Evolutionary conservation across 2,797 vertebrate species (phyloP), one percentile per base, ranked within the genome.

Genomic region (Rhodeus uyekii): DNA sequence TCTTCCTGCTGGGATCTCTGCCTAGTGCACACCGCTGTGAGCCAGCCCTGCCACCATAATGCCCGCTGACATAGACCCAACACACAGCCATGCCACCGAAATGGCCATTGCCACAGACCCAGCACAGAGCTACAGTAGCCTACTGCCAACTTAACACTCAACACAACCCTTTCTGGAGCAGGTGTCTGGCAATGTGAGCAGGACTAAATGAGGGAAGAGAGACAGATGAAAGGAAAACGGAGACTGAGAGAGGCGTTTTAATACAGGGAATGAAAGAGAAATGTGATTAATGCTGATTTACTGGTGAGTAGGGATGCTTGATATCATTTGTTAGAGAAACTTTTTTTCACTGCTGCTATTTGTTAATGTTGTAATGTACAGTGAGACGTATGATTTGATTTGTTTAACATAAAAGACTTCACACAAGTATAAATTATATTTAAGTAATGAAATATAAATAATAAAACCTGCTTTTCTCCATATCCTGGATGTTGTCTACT

Each of bases 101-200:
- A 78, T 82, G 65, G 44, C 38, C 58, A 44, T 38, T 55, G 71
- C 71, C 32, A 27, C 46, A 80, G 58, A 61, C 69, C 64, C 83
- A 55, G 50, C 78, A 67, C 32, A 39, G 77, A 81, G 69, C 48
- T 73, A 82, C 58, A 69, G 68, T 46, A 58, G 5, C 83, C 83
- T 84, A 71, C 68, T 50, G 14, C 86, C 84, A 87, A 65, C 61
- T 29, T 69, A 75, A 80, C 76, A 83, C 84, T 76, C 86, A 82
- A 50, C 77, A 72, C 53, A 69, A 85, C 78, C 75, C 38, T 69
- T 85, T 83, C 87, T 90, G 90, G 91, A 94, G 92, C 93, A 95
- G 94, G 94, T 94, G 93, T 91, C 91, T 90, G 78, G 79, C 50
- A 64, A 80, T 81, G 55, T 27, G 55, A 38, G 48, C 74, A 53